These are phyloP conservation scores for Peromyscus polionotus DNA, from an alignment of 2,113 vertebrate species.

Conservation along the genomic window DNA sequence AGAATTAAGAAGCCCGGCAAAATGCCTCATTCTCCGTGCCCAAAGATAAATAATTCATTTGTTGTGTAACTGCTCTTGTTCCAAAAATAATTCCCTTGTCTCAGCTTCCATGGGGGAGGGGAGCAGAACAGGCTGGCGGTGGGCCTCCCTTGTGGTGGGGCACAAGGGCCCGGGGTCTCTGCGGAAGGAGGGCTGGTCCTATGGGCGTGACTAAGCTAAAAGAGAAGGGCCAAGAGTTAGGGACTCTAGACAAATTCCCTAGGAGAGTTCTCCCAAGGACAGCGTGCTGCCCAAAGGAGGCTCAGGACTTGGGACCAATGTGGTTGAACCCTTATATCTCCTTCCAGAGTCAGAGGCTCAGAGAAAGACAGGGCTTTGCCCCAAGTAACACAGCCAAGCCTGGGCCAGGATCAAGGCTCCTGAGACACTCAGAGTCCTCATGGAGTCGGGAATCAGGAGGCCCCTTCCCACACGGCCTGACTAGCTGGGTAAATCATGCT, in stretches of 20 bases:
- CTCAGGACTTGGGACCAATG: not conserved
- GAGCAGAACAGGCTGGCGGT: not conserved
- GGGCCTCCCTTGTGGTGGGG: not conserved
- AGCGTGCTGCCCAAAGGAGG: no score
- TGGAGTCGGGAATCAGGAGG: not conserved
- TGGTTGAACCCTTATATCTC: accelerated
- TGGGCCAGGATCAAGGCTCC: not conserved
- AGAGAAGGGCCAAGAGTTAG: not conserved
- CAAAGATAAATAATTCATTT: constrained; percentile 90
- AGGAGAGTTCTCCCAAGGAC: not conserved
- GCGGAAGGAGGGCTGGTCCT: not conserved
- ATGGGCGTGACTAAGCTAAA: not conserved
- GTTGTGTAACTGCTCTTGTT: constrained; percentile 86
- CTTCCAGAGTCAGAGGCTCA: not conserved
- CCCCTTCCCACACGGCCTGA: not conserved
- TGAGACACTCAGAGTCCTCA: not conserved
- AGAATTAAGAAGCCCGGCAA: constrained; percentile 75
- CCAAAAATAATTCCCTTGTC: constrained; percentile 87
- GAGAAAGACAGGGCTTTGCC: not conserved
- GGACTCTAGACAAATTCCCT: not conserved
- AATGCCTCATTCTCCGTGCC: constrained; percentile 80
- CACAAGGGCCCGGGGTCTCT: constrained; percentile 44
- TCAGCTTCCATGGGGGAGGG: constrained; percentile 77
- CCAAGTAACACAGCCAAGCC: constrained; percentile 2
- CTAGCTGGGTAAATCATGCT: no score